Percentiles rank a stretch among this genome's conserved stretches.
Evolutionary conservation across 1,140 invertebrate species (phyloP).

Genomic region (Macrosteles quadrilineatus): DNA sequence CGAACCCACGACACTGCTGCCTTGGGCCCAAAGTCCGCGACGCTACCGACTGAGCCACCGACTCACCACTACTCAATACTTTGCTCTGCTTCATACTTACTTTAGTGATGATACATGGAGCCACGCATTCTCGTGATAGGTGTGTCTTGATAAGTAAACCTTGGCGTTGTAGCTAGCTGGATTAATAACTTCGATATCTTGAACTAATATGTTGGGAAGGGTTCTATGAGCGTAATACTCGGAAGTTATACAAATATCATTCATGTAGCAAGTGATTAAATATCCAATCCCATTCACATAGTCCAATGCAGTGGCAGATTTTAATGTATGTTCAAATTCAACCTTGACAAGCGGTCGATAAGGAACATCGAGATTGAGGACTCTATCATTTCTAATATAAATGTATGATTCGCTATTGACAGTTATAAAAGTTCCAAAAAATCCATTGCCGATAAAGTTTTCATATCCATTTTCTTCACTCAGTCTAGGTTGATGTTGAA

Average conservation of each 20-base stretch:
- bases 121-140: slow-evolving; percentile 16
- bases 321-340: slow-evolving; percentile 51
- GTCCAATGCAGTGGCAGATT: slow-evolving; percentile 63
- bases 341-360: slow-evolving; percentile 74
- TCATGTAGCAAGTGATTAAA: slow-evolving; percentile 64
- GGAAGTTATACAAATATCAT: slow-evolving; percentile 66
- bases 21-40: too few species aligned
- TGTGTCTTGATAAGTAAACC: slow-evolving; percentile 34
- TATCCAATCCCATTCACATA: slow-evolving; percentile 69
- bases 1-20: too few species aligned
- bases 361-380: slow-evolving; percentile 67
- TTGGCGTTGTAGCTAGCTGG: slow-evolving; percentile 53
- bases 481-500: slow-evolving; percentile 60
- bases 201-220: slow-evolving; percentile 74
- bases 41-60: too few species aligned
- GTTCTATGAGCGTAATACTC: slow-evolving; percentile 78
- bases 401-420: slow-evolving; percentile 64
- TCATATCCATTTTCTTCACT: slow-evolving; percentile 62
- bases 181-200: slow-evolving; percentile 78
- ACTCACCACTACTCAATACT: too few species aligned
- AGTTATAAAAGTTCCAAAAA: slow-evolving; percentile 66
- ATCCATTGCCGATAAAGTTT: slow-evolving; percentile 79
- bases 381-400: slow-evolving; percentile 68
- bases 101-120: background rate
- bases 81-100: too few species aligned